phyloP scores from a whole-genome alignment of 2,888 invertebrate genomes.

The Dasysyrphus tricinctus region DNA sequence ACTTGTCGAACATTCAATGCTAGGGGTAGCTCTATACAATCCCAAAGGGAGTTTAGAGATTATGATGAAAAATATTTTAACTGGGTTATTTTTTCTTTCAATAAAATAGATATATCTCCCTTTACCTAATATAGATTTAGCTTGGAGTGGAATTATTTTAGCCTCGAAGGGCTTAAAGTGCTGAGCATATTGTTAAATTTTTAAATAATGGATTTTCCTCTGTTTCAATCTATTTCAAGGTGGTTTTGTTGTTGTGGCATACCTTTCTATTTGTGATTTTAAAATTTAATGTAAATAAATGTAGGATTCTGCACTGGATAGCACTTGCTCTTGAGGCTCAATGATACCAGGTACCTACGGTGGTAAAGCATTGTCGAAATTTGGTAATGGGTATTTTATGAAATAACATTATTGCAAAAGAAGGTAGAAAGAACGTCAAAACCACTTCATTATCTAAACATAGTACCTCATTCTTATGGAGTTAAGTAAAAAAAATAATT shows the following conservation, averaged over 20 bases:
- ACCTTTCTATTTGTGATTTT: too few relatives aligned
- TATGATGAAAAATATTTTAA: neutral
- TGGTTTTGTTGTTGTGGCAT: neutral
- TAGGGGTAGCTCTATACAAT: neutral
- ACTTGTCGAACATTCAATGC: neutral
- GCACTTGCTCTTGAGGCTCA: too few relatives aligned
- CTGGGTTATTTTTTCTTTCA: slow-evolving; percentile 8
- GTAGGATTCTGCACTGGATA: too few relatives aligned
- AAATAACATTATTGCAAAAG: too few relatives aligned
- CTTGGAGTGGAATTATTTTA: neutral
- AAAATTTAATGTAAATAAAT: too few relatives aligned
- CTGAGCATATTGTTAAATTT: neutral
- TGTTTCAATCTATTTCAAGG: neutral
- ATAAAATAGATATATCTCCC: neutral
- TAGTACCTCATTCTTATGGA: too few relatives aligned
- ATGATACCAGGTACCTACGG: too few relatives aligned
- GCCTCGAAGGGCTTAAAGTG: neutral
- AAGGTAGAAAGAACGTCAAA: too few relatives aligned
- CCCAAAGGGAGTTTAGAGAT: neutral
- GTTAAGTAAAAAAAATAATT: too few relatives aligned
- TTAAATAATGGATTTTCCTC: neutral
- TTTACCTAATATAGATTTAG: neutral
- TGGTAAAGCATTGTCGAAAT: too few relatives aligned
- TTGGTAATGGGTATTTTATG: too few relatives aligned
- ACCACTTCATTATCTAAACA: too few relatives aligned